These are phyloP conservation scores for Ammodytes marinus DNA, from an alignment of 2,113 vertebrate genomes.

Conservation along the genomic window DNA sequence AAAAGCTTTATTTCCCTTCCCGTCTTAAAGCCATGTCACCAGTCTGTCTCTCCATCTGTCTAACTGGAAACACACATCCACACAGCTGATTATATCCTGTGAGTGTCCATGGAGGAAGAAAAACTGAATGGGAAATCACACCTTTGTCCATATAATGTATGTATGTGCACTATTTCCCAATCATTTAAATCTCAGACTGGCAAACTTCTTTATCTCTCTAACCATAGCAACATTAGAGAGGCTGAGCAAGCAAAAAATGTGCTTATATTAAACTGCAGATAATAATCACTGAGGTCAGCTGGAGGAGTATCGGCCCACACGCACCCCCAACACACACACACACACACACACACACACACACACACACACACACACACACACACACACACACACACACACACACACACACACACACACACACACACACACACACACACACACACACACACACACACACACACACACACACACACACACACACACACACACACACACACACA, in stretches of 20 bases:
- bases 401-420: conserved; percentile 2
- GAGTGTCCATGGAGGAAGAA: not conserved
- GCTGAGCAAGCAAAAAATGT: conserved; percentile 46
- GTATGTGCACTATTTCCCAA: not conserved
- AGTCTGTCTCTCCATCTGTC: not conserved
- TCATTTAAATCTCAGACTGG: conserved; percentile 17
- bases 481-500: conserved; percentile 5
- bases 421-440: not conserved
- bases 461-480: conserved; percentile 31
- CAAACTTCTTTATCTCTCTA: conserved; percentile 22
- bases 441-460: conserved; percentile 18
- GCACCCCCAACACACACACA: conserved; percentile 6
- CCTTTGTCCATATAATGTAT: not conserved
- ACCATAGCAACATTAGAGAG: conserved; percentile 7
- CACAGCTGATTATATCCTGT: not conserved
- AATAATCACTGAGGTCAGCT: conserved; percentile 53
- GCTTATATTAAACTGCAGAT: conserved; percentile 52
- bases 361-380: conserved; percentile 23
- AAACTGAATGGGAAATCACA: conserved; percentile 14
- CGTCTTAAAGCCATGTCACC: not conserved
- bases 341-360: conserved; percentile 8
- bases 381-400: conserved; percentile 32
- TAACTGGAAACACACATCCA: not conserved
- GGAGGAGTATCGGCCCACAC: conserved; percentile 55
- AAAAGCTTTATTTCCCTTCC: not conserved